Evolutionary conservation across 1,140 invertebrate species (phyloP).

Genomic region (Lamellibrachia luymesi): DNA sequence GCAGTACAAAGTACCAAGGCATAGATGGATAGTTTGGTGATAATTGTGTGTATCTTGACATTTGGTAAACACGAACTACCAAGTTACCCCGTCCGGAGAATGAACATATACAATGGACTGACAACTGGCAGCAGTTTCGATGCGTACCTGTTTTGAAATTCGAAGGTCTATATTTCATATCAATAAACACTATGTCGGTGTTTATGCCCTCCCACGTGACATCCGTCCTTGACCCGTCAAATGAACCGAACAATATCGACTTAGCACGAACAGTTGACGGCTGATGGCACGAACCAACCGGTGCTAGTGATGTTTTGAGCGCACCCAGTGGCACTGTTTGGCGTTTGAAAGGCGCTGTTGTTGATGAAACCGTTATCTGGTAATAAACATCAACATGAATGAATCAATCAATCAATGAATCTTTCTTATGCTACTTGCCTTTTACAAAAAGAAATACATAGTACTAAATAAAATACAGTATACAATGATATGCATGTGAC

Average conservation of each 20-base stretch:
- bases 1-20: too few relatives aligned
- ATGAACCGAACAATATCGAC: not conserved
- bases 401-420: too few relatives aligned
- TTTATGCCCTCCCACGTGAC: not conserved
- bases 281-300: not conserved
- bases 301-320: not conserved
- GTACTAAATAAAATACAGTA: too few relatives aligned
- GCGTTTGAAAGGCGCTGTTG: not conserved
- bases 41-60: too few relatives aligned
- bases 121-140: not conserved
- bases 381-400: not conserved
- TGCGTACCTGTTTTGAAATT: not conserved
- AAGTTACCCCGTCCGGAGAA: too few relatives aligned
- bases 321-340: not conserved
- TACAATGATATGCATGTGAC: too few relatives aligned
- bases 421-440: too few relatives aligned
- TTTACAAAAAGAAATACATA: too few relatives aligned
- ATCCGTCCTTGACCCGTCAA: not conserved
- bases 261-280: not conserved
- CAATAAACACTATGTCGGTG: not conserved
- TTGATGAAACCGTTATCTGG: not conserved
- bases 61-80: too few relatives aligned
- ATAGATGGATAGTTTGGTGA: too few relatives aligned
- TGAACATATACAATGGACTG: too few relatives aligned
- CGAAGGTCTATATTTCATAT: not conserved